A percentile compares a stretch with the other conserved stretches of the same genome.
These are phyloP conservation scores for Cervus canadensis DNA, from an alignment of 2,113 vertebrate genomes.

Conservation along the genomic window DNA sequence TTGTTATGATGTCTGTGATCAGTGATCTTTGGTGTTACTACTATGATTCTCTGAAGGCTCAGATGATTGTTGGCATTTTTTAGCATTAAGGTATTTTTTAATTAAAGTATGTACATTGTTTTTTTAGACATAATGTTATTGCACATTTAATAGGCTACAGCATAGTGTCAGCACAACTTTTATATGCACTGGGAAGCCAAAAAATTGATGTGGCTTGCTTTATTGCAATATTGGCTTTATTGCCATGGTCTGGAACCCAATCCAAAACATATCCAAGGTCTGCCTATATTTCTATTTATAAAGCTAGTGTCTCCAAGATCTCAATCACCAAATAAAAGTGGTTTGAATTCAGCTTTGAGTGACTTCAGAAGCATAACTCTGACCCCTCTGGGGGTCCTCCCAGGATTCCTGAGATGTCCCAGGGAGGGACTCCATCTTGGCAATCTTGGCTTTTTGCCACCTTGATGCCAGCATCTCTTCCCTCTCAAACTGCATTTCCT, in stretches of 20 bases:
- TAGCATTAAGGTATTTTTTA: not conserved
- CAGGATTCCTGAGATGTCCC: not conserved
- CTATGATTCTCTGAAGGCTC: not conserved
- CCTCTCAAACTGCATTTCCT: not conserved
- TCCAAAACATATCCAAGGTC: not conserved
- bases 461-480: not conserved
- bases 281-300: not conserved
- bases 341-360: not conserved
- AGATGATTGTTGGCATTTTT: not conserved
- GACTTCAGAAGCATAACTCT: not conserved
- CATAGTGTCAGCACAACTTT: not conserved
- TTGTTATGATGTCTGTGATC: not conserved
- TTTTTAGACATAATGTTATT: not conserved
- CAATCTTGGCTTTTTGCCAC: rapidly evolving
- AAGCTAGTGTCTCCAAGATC: not conserved
- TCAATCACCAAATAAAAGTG: not conserved
- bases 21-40: not conserved
- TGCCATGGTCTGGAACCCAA: not conserved
- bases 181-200: not conserved
- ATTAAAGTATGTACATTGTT: not conserved
- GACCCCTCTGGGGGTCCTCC: rapidly evolving
- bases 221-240: not conserved
- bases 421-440: rapidly evolving
- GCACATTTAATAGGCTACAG: not conserved
- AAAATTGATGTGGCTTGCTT: not conserved